Conservation (phyloP, 2,113 vertebrate species). For the Otocyon megalotis region DNA sequence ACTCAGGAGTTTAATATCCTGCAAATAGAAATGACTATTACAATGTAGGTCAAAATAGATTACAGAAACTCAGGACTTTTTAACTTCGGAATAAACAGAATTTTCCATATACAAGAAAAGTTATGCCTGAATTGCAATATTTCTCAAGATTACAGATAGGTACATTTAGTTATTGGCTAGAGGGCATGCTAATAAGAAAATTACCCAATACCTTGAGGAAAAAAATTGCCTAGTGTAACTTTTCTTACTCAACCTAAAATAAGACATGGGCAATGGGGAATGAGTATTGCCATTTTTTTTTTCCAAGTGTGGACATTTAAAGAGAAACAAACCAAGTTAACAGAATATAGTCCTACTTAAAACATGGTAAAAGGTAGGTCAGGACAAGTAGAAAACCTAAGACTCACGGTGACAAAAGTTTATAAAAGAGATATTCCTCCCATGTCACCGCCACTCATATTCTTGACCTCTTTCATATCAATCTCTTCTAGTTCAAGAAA, state of each 20-base stretch:
- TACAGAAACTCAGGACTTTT: background rate
- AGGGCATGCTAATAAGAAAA: background rate
- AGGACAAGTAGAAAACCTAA: background rate
- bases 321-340: background rate
- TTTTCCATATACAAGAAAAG: background rate
- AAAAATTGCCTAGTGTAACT: background rate
- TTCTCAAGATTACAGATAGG: background rate
- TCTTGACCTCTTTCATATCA: background rate
- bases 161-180: background rate
- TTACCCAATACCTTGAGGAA: background rate
- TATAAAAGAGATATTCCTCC: background rate
- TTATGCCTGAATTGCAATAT: background rate
- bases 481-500: background rate
- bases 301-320: background rate
- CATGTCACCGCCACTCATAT: background rate
- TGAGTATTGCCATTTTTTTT: background rate
- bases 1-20: background rate
- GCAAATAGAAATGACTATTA: background rate
- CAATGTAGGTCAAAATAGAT: background rate
- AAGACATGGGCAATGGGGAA: background rate
- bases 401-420: background rate
- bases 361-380: background rate
- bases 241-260: background rate
- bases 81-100: slow-evolving; percentile 6
- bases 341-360: background rate